A percentile compares a stretch with the other conserved stretches of the same genome.
phyloP scores from a whole-genome alignment of 2,888 invertebrate species.

The Psylliodes chrysocephalus region DNA sequence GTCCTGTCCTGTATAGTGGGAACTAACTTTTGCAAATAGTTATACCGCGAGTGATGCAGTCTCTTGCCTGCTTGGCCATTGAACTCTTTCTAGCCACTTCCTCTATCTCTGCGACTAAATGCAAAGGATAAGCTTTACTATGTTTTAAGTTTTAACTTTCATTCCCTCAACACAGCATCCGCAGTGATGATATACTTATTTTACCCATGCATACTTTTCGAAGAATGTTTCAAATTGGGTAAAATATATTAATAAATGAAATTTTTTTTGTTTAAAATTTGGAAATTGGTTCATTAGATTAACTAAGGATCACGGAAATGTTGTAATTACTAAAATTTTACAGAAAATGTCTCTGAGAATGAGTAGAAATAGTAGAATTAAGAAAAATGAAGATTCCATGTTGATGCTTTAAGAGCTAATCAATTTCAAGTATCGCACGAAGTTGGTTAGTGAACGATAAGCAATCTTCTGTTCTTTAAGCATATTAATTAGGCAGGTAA shows the following conservation, averaged over 20 bases:
- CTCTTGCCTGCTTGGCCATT: slow-evolving; percentile 47
- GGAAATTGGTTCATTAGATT: too few species aligned
- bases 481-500: neutral
- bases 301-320: too few species aligned
- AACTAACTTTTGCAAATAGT: slow-evolving; percentile 30
- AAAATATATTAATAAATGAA: too few species aligned
- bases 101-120: slow-evolving; percentile 40
- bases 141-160: slow-evolving; percentile 11
- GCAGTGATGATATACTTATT: slow-evolving; percentile 1
- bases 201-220: too few species aligned
- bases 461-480: slow-evolving; percentile 7
- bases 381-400: too few species aligned
- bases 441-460: slow-evolving; percentile 4
- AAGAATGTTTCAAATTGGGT: too few species aligned
- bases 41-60: slow-evolving; percentile 33
- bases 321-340: too few species aligned
- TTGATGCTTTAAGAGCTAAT: neutral
- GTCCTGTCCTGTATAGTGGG: neutral
- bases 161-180: slow-evolving; percentile 22
- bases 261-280: too few species aligned
- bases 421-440: slow-evolving; percentile 2
- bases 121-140: slow-evolving; percentile 11
- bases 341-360: too few species aligned
- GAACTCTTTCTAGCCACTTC: slow-evolving; percentile 50
- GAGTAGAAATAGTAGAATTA: too few species aligned